These are phyloP conservation scores for Scalopus aquaticus DNA, from an alignment of 2,113 vertebrate genomes.

Conservation along the genomic window DNA sequence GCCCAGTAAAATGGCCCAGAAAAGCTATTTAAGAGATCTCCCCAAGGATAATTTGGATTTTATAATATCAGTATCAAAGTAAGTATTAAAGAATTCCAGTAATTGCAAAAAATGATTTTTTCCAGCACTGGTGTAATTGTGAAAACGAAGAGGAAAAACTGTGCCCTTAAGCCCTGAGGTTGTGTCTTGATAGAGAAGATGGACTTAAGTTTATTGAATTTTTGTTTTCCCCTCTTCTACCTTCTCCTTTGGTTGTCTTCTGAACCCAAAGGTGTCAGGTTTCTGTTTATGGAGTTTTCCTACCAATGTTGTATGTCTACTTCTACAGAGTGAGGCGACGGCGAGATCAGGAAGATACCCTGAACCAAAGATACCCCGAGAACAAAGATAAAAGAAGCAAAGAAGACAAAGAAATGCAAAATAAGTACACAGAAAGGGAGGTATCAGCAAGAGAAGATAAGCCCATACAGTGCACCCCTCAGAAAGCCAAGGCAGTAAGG, in stretches of 20 bases:
- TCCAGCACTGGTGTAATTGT: background rate
- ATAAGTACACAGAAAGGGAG: conserved; percentile 81
- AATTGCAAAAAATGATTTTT: conserved; percentile 22
- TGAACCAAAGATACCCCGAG: conserved; percentile 83
- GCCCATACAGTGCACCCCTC: conserved; percentile 36
- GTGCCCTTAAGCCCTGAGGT: background rate
- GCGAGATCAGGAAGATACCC: conserved; percentile 84
- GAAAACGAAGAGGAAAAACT: conserved; percentile 17
- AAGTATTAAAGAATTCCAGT: background rate
- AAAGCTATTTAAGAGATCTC: background rate
- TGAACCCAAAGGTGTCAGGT: background rate
- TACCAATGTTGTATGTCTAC: background rate
- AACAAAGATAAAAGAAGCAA: conserved; percentile 84
- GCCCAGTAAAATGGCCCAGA: background rate
- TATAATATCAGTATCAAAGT: background rate
- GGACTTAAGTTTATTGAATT: background rate
- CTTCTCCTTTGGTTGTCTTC: background rate
- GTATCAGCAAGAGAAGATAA: conserved; percentile 79
- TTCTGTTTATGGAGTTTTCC: conserved; percentile 27
- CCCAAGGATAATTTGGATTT: background rate
- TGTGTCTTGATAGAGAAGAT: background rate
- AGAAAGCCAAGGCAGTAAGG: conserved; percentile 76
- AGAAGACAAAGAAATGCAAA: conserved; percentile 84
- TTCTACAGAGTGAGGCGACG: conserved; percentile 85
- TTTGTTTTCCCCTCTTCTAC: background rate